Percentiles rank a stretch among this genome's conserved stretches.
phyloP scores from a whole-genome alignment of 1,140 invertebrate species.

The Drosophila malerkotliana region DNA sequence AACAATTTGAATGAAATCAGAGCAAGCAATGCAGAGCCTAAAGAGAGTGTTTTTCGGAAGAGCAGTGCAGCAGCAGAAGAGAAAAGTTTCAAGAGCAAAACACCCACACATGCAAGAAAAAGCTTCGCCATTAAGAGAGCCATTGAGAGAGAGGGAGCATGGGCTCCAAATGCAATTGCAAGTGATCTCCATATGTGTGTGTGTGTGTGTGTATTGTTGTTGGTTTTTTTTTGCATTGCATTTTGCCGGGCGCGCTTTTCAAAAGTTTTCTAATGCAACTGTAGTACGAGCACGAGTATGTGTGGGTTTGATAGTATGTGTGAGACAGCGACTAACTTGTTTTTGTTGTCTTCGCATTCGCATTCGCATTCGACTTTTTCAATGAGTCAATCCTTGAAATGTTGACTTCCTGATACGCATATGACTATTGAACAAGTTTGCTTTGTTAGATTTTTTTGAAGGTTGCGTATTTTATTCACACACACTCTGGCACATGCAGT shows the following conservation, averaged over 20 bases:
- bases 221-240: slow-evolving; percentile 63
- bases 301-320: slow-evolving; percentile 16
- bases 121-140: slow-evolving; percentile 19
- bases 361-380: slow-evolving; percentile 82
- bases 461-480: slow-evolving; percentile 79
- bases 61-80: slow-evolving; percentile 7
- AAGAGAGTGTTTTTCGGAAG: slow-evolving; percentile 2
- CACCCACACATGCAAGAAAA: slow-evolving; percentile 27
- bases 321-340: slow-evolving; percentile 66
- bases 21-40: slow-evolving; percentile 19
- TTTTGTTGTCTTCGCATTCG: slow-evolving; percentile 57
- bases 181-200: slow-evolving; percentile 56
- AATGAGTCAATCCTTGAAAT: slow-evolving; percentile 84
- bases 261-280: slow-evolving; percentile 60
- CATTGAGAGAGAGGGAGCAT: not conserved
- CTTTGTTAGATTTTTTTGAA: slow-evolving; percentile 83
- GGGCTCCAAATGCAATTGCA: slow-evolving; percentile 52
- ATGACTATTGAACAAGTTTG: slow-evolving; percentile 83
- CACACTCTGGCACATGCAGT: slow-evolving; percentile 23
- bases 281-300: not conserved
- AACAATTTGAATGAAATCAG: slow-evolving; percentile 67
- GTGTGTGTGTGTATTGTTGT: slow-evolving; percentile 42
- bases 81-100: slow-evolving; percentile 11
- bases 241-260: slow-evolving; percentile 79
- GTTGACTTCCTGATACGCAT: slow-evolving; percentile 84